Conservation (phyloP, 2,888 invertebrate genomes). For the Anaspis maculata region DNA sequence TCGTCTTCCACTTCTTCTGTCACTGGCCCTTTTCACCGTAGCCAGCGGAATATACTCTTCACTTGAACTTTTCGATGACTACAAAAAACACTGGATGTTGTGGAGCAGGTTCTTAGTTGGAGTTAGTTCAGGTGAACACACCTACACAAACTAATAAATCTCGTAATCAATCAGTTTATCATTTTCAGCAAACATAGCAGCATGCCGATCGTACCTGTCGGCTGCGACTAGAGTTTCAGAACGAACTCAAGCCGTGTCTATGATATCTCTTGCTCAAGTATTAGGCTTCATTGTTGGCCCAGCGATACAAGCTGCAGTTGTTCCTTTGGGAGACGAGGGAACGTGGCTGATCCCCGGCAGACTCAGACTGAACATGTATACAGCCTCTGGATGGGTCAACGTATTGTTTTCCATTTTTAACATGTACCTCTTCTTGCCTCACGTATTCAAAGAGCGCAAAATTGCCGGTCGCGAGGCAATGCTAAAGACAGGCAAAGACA, state of each 20-base stretch:
- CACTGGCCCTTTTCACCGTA: constrained; percentile 61
- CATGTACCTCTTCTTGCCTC: constrained; percentile 65
- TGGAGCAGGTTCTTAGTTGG: constrained; percentile 71
- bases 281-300: constrained; percentile 83
- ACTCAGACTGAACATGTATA: constrained; percentile 76
- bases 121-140: constrained; percentile 62
- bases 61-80: constrained; percentile 58
- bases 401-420: constrained; percentile 65
- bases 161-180: constrained; percentile 1
- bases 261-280: constrained; percentile 77
- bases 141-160: neutral
- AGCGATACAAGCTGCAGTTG: constrained; percentile 71
- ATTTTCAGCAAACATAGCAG: constrained; percentile 68
- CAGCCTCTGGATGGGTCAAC: constrained; percentile 80
- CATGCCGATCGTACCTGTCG: constrained; percentile 76
- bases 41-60: constrained; percentile 69
- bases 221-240: constrained; percentile 74
- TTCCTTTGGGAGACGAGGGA: constrained; percentile 66
- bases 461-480: constrained; percentile 75
- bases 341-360: constrained; percentile 44
- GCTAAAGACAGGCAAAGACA: constrained; percentile 60
- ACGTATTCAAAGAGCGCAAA: constrained; percentile 64
- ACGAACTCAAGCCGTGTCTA: constrained; percentile 74
- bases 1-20: constrained; percentile 61
- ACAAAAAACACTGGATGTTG: constrained; percentile 66